Base-by-base conservation (phyloP, 2,888 invertebrate genomes). In the Polymixis flavicincta region DNA sequence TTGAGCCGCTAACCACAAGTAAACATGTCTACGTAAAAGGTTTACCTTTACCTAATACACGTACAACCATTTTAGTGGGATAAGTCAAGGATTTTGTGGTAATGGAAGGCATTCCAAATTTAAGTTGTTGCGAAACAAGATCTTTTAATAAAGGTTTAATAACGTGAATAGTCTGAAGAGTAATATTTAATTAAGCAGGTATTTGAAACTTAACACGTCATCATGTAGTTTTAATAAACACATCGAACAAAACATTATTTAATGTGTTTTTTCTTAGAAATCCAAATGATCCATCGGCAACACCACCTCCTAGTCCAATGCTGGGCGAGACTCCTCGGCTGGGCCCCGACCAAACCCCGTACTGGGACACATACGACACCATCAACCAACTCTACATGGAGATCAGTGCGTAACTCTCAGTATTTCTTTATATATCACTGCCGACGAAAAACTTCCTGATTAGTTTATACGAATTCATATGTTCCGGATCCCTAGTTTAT, bases 341-440 rank as follows among this genome's bases (percentile, higher is more conserved):
- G 64, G 97, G 96, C 50, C 92, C 93, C 57, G 95, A 96, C 82
- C 93, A 96, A 88, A 97, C 97, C 68, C 98, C 98, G 59, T 98
- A 98, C 92, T 99, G 98, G 98, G 98, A 98, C 93, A 98, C 98
- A 45, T 99, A 98, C 94, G 98, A 98, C 94, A 98, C 98, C 85
- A 98, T 98, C 93, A 98, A 98, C 96, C 98, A 99, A 93, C 97
- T 98, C 74, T 99, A 98, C 94, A 97, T 99, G 94, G 98, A 98
- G 96, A 96, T 98, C 92, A 97, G 98, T 98, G 94, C 95, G 97
- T 95, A 90, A 80, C 85, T 82, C 85, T 82, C 85, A 83, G 78
- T 78, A 75, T 74, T 57, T 63, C 73, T 74, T 65, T 69, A 75
- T 69, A 75, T 76, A 54, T 71, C 32, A 64, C 59, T 68, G 32